Percentiles rank a stretch among this genome's conserved stretches.
phyloP scores from a whole-genome alignment of 2,113 vertebrate genomes.

The Scatophagus argus region DNA sequence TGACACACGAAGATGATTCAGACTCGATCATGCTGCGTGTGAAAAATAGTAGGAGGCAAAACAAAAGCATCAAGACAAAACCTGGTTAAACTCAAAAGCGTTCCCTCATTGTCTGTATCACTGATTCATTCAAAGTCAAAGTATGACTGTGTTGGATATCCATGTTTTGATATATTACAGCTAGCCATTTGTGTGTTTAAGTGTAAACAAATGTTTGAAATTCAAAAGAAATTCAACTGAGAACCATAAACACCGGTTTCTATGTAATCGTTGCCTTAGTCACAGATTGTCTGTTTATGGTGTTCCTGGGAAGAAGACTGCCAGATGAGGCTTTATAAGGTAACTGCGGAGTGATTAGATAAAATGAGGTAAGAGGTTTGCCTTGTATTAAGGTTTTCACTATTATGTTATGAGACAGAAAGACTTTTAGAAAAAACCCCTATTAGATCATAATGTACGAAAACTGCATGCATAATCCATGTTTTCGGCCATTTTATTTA shows the following conservation, averaged over 20 bases:
- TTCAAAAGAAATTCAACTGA: constrained; percentile 30
- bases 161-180: constrained; percentile 23
- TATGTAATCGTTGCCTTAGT: constrained; percentile 50
- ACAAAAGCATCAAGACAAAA: constrained; percentile 44
- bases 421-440: background rate
- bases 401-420: constrained; percentile 28
- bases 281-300: constrained; percentile 56
- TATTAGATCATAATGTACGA: constrained; percentile 23
- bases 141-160: constrained; percentile 33
- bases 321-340: constrained; percentile 45
- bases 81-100: constrained; percentile 31
- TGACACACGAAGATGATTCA: constrained; percentile 42
- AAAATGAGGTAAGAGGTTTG: constrained; percentile 33
- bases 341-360: constrained; percentile 36
- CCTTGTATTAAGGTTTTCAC: constrained; percentile 27
- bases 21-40: constrained; percentile 17
- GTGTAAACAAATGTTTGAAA: constrained; percentile 45
- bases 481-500: constrained; percentile 27
- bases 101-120: constrained; percentile 34
- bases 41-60: constrained; percentile 18
- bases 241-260: constrained; percentile 52
- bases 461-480: constrained; percentile 27
- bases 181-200: constrained; percentile 37
- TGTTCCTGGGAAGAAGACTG: constrained; percentile 51
- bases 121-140: constrained; percentile 32